A percentile compares a stretch with the other conserved stretches of the same genome.
These are phyloP conservation scores for Toxonevra muliebris DNA, from an alignment of 2,888 invertebrate species.

Conservation along the genomic window DNA sequence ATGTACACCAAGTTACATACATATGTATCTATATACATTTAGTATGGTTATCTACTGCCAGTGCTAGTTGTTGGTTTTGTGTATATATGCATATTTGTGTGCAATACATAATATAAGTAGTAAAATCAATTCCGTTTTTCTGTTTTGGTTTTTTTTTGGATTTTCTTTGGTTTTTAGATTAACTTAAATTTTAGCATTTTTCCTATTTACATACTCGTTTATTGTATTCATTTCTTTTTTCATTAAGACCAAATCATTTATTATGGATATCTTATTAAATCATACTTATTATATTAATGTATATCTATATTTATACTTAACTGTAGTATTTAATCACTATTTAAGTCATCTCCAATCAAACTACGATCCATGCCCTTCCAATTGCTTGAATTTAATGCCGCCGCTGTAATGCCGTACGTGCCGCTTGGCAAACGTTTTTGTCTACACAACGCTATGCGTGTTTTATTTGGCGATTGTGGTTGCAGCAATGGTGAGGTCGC, in stretches of 20 bases:
- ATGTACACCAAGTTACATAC: too few species aligned
- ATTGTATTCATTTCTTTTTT: conserved; percentile 6
- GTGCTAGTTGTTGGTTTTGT: too few species aligned
- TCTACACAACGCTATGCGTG: conserved; percentile 49
- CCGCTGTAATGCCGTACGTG: conserved; percentile 46
- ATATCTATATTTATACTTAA: background rate
- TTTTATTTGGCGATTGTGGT: conserved; percentile 47
- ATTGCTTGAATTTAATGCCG: conserved; percentile 45
- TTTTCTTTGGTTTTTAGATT: too few species aligned
- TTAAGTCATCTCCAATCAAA: conserved; percentile 49
- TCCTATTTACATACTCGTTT: conserved; percentile 34
- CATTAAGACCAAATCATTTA: background rate
- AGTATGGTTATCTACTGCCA: too few species aligned
- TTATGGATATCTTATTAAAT: background rate
- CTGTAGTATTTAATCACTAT: conserved; percentile 47
- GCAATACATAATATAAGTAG: background rate
- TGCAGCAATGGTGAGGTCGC: conserved; percentile 71
- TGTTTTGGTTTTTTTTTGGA: too few species aligned
- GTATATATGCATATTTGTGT: conserved; percentile 22
- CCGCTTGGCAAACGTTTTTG: conserved; percentile 52
- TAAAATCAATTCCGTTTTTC: too few species aligned
- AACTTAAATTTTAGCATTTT: too few species aligned
- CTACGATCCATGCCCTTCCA: conserved; percentile 53
- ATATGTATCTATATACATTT: too few species aligned
- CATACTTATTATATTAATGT: background rate